phyloP scores from a whole-genome alignment of 2,113 vertebrate species.

The Theristicus caerulescens region DNA sequence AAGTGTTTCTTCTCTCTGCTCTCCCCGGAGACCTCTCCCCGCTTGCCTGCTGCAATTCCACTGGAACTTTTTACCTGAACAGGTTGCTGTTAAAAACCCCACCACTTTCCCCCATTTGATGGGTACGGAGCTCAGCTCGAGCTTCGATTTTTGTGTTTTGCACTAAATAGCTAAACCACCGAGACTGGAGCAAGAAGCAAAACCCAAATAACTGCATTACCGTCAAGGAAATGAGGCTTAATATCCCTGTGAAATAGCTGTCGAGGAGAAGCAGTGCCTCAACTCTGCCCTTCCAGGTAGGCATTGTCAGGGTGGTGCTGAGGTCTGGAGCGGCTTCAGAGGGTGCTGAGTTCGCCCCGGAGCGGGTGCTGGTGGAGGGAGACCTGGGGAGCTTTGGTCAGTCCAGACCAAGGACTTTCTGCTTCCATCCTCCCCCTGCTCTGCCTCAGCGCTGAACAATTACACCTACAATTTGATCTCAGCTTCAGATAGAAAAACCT shows the following conservation, averaged over 20 bases:
- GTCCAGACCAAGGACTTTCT: slow-evolving; percentile 44
- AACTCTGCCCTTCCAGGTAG: slow-evolving; percentile 41
- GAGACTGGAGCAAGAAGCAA: background rate
- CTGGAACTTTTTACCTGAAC: slow-evolving; percentile 60
- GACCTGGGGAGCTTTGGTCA: slow-evolving; percentile 63
- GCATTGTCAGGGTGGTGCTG: slow-evolving; percentile 1
- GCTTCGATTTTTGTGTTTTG: background rate
- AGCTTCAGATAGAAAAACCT: slow-evolving; percentile 68
- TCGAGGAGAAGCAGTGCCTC: background rate
- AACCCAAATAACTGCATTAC: background rate
- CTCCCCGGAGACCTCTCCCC: slow-evolving; percentile 52
- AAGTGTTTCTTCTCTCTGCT: slow-evolving; percentile 47
- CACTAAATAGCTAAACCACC: background rate
- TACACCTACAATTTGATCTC: slow-evolving; percentile 72
- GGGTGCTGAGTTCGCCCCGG: slow-evolving; percentile 10
- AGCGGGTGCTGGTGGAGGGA: slow-evolving; percentile 18
- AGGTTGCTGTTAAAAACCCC: slow-evolving; percentile 13
- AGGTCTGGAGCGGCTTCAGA: background rate
- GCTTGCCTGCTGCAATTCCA: slow-evolving; percentile 54
- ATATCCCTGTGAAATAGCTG: slow-evolving; percentile 39
- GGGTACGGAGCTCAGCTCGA: background rate
- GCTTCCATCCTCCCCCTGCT: slow-evolving; percentile 51
- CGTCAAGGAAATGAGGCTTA: slow-evolving; percentile 39
- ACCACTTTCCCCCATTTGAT: background rate
- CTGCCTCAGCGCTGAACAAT: slow-evolving; percentile 52